Evolutionary conservation across 2,888 invertebrate genomes (phyloP), one percentile per base, ranked within the genome.

Genomic region (Aporophyla lueneburgensis): DNA sequence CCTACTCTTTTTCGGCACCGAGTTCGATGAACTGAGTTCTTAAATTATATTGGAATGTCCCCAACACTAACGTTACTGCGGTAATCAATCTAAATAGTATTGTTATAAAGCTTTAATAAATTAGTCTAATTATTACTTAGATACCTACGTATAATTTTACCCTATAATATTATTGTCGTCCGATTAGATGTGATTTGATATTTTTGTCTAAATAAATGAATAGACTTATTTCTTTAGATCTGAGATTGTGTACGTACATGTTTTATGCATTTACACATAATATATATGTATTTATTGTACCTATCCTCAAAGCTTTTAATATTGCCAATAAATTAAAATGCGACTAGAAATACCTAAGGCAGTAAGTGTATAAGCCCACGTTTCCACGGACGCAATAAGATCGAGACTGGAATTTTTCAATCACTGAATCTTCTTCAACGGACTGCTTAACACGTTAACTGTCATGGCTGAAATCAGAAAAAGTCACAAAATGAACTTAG

Each of bases 71-170:
- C 33, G 59, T 59, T 68, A 77, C 68, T 70, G 71, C 67, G 72
- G 70, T 74, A 61, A 78, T 67, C 68, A 70, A 73, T 75, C 62
- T 74, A 67, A 73, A 86, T 79, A 84, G 70, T 81, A 87, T 86
- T 87, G 80, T 83, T 85, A 83, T 74, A 71, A 87, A 87, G 87
- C 87, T 87, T 87, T 87, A 87, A 87, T 82, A 79, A 86, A 83
- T 76, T 83, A 87, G 78, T 80, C 40, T 81, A 84, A 82, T 71
- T 85, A 83, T 65, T 80, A 82, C 62, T 71, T 78, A 84, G 84
- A 76, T 51, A 76, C 61, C 73, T 81, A 80, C 49, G 10, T 76
- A 78, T 86, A 85, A 78, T 83, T 85, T 83, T 80, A 80, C 74
- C 85, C 81, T 74, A 51, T 74, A 86, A 71, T 84, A 78, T 74